Percentiles rank a stretch among this genome's conserved stretches.
Conservation (phyloP, 2,888 invertebrate genomes). For the Oxystoma pomonae region DNA sequence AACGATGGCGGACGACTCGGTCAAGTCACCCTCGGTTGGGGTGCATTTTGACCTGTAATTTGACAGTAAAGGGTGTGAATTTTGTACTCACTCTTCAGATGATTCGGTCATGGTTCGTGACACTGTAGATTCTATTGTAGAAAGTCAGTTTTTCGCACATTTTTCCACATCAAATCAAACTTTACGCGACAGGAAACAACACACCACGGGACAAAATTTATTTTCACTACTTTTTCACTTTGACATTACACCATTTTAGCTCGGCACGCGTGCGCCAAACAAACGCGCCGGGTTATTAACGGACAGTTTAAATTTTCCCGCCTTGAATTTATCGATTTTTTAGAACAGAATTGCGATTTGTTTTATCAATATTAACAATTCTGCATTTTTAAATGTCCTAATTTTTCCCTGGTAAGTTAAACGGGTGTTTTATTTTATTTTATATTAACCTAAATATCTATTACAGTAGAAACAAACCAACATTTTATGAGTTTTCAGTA, state of each 20-base stretch:
- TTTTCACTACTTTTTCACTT: slow-evolving; percentile 31
- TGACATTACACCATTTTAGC: slow-evolving; percentile 29
- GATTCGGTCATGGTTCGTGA: slow-evolving; percentile 87
- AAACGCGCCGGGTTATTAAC: slow-evolving; percentile 29
- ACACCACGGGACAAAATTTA: slow-evolving; percentile 46
- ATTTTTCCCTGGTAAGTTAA: background rate
- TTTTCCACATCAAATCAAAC: slow-evolving; percentile 49
- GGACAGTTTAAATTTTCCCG: slow-evolving; percentile 28
- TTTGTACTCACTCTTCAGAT: slow-evolving; percentile 79
- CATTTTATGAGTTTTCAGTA: too few relatives aligned
- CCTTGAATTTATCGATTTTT: slow-evolving; percentile 26
- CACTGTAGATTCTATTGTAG: slow-evolving; percentile 79
- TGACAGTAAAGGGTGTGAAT: background rate
- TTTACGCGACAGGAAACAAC: slow-evolving; percentile 44
- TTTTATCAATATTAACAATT: slow-evolving; percentile 13
- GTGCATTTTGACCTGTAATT: slow-evolving; percentile 21
- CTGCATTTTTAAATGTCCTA: background rate
- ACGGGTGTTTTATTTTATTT: too few relatives aligned
- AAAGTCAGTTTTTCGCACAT: slow-evolving; percentile 61
- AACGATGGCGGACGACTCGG: slow-evolving; percentile 37
- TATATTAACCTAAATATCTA: too few relatives aligned
- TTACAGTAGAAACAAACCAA: too few relatives aligned
- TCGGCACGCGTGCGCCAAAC: slow-evolving; percentile 31
- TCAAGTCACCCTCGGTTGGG: slow-evolving; percentile 30
- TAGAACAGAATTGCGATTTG: slow-evolving; percentile 49